phyloP scores from a whole-genome alignment of 2,797 vertebrate species.

The Platyrinchus mystaceus region DNA sequence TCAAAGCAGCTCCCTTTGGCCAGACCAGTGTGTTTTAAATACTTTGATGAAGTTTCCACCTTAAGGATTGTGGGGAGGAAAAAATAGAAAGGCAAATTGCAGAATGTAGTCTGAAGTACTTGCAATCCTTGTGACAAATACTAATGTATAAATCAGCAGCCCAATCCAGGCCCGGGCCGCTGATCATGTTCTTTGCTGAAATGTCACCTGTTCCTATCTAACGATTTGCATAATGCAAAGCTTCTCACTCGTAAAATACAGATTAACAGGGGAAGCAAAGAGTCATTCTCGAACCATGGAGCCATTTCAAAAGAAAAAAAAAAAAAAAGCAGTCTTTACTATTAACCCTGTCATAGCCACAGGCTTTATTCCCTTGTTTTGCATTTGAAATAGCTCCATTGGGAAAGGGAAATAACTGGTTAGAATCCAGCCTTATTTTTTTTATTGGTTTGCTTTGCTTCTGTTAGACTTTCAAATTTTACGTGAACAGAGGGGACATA shows the following conservation, averaged over 20 bases:
- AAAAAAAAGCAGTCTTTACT: constrained; percentile 72
- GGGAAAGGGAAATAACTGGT: neutral
- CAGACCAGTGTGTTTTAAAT: neutral
- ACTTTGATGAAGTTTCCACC: constrained; percentile 80
- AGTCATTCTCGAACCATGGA: constrained; percentile 93
- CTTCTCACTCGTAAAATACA: constrained; percentile 99
- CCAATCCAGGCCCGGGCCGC: constrained; percentile 89
- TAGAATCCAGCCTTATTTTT: neutral
- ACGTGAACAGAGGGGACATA: neutral
- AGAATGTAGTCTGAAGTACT: constrained; percentile 82
- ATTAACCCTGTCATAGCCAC: constrained; percentile 85
- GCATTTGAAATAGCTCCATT: neutral
- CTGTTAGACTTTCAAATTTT: neutral
- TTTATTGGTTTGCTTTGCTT: neutral
- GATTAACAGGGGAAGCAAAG: constrained; percentile 94
- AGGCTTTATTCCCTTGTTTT: neutral
- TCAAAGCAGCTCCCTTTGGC: neutral
- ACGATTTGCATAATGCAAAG: constrained; percentile 99
- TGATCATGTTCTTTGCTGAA: constrained; percentile 94
- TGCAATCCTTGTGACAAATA: constrained; percentile 92
- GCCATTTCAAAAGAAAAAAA: constrained; percentile 85
- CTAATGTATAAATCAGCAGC: constrained; percentile 99
- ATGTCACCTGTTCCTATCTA: constrained; percentile 99
- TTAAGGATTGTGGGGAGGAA: constrained; percentile 75
- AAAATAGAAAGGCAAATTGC: constrained; percentile 71